A percentile compares a stretch with the other conserved stretches of the same genome.
These are phyloP conservation scores for Capreolus pygargus DNA, from an alignment of 2,113 vertebrate species.

Conservation along the genomic window DNA sequence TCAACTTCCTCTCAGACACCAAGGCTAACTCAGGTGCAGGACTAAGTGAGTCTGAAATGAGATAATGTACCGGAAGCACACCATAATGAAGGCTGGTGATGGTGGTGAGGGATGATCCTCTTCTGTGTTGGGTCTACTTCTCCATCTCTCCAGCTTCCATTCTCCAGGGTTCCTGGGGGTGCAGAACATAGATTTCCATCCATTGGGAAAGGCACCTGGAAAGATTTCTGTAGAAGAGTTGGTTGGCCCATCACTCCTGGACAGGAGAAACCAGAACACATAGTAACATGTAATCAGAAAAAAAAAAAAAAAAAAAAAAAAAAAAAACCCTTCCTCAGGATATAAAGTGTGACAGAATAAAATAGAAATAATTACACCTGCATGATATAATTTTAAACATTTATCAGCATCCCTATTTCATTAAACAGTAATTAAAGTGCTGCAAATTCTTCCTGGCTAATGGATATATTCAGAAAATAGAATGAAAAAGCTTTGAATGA, in stretches of 20 bases:
- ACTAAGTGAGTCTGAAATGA: neutral
- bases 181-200: neutral
- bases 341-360: neutral
- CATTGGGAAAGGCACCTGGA: neutral
- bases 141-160: too few species aligned
- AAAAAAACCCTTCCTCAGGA: neutral
- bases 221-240: neutral
- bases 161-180: too few species aligned
- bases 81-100: accelerated
- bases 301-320: neutral
- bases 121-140: too few species aligned
- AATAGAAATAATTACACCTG: neutral
- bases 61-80: accelerated
- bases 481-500: constrained; percentile 12
- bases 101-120: neutral
- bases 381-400: neutral
- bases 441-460: neutral
- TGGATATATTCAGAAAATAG: constrained; percentile 6
- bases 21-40: neutral
- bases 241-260: neutral
- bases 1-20: neutral
- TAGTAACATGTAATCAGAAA: neutral
- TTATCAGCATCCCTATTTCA: neutral
- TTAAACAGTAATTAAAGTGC: constrained; percentile 3
- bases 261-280: neutral